A percentile compares a stretch with the other conserved stretches of the same genome.
These are phyloP conservation scores for Pteronotus mesoamericanus DNA, from an alignment of 2,797 vertebrate genomes.

Conservation along the genomic window DNA sequence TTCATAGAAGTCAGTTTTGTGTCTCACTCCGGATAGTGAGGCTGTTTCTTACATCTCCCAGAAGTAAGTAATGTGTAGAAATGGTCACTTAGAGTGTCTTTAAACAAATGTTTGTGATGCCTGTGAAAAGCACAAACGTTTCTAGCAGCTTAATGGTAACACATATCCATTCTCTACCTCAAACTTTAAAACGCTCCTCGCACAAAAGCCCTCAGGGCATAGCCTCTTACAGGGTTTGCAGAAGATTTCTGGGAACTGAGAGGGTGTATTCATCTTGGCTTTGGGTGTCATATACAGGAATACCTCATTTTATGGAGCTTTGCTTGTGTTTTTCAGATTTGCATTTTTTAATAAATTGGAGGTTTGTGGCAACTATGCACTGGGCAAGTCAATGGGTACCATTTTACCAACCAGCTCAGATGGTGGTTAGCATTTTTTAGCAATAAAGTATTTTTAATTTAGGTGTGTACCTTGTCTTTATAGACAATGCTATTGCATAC, in stretches of 20 bases:
- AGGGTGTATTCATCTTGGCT: neutral
- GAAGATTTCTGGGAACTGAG: neutral
- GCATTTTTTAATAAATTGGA: neutral
- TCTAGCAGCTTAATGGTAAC: neutral
- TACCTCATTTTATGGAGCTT: neutral
- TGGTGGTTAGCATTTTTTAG: neutral
- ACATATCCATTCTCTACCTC: neutral
- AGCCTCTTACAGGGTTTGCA: neutral
- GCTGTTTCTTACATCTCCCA: neutral
- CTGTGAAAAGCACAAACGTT: constrained; percentile 21
- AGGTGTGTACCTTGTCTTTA: neutral
- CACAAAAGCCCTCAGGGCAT: neutral
- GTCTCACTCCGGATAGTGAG: neutral
- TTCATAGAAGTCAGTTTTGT: constrained; percentile 32
- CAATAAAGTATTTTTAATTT: neutral
- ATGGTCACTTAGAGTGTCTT: neutral
- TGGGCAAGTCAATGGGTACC: neutral
- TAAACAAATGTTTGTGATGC: neutral
- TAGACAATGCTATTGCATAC: neutral
- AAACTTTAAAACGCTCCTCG: neutral
- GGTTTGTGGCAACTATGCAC: neutral
- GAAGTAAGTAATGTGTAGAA: neutral
- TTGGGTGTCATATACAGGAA: neutral
- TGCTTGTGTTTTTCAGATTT: neutral
- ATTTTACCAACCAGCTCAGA: neutral